These are phyloP conservation scores for Patella caerulea DNA, from an alignment of 2,888 invertebrate genomes.

Conservation along the genomic window DNA sequence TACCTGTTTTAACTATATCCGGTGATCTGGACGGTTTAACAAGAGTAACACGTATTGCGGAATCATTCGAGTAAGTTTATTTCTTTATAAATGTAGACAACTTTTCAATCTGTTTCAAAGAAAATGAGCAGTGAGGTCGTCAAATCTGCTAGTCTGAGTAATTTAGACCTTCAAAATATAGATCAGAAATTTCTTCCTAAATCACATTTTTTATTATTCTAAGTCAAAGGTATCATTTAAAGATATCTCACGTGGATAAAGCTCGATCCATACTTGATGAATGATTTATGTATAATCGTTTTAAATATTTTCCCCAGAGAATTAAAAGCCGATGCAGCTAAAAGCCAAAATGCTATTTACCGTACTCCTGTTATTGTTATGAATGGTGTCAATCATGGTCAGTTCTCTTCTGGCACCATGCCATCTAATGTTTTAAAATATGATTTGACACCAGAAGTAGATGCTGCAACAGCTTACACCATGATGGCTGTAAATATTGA, in stretches of 20 bases:
- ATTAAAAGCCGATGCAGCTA: slow-evolving; percentile 26
- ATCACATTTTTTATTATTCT: too few species aligned
- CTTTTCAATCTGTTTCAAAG: not conserved
- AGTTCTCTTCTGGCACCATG: slow-evolving; percentile 54
- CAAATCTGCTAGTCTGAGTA: too few species aligned
- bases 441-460: slow-evolving; percentile 48
- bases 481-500: slow-evolving; percentile 43
- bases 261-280: too few species aligned
- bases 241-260: too few species aligned
- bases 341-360: slow-evolving; percentile 33
- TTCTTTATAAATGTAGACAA: not conserved
- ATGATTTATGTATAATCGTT: not conserved
- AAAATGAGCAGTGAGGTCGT: not conserved
- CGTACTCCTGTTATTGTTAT: slow-evolving; percentile 50
- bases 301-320: slow-evolving; percentile 25
- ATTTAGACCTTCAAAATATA: not conserved
- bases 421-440: slow-evolving; percentile 43
- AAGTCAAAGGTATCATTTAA: too few species aligned
- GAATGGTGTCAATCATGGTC: slow-evolving; percentile 49
- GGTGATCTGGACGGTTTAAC: slow-evolving; percentile 60
- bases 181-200: not conserved
- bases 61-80: slow-evolving; percentile 47
- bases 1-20: slow-evolving; percentile 57
- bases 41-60: slow-evolving; percentile 52
- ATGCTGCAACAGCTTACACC: slow-evolving; percentile 38